Evolutionary conservation across 2,113 vertebrate genomes (phyloP).

Genomic region (Strigops habroptila): DNA sequence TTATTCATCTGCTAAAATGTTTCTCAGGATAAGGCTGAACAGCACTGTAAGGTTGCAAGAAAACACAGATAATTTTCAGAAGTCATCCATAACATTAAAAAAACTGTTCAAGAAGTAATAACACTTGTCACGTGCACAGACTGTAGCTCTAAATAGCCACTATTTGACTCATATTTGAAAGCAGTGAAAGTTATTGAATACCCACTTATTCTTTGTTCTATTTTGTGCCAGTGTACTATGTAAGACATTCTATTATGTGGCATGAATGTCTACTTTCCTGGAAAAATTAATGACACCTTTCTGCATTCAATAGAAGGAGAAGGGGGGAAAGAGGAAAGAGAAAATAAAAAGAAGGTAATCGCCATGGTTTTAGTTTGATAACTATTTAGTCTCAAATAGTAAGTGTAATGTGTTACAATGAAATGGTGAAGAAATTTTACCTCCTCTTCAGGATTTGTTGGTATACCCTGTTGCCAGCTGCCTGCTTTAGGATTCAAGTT

Average conservation of each 20-base stretch:
- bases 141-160: background rate
- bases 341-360: background rate
- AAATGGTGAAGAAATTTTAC: background rate
- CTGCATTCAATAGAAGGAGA: background rate
- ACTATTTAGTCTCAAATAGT: background rate
- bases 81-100: background rate
- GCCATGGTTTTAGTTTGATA: background rate
- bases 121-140: background rate
- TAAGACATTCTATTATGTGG: background rate
- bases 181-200: background rate
- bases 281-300: background rate
- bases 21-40: background rate
- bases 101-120: background rate
- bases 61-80: background rate
- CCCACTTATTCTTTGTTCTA: background rate
- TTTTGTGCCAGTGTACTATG: background rate
- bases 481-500: background rate
- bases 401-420: background rate
- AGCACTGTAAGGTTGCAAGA: background rate
- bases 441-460: background rate
- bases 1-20: background rate
- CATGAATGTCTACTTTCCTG: background rate
- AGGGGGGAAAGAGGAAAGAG: rapidly evolving
- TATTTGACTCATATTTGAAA: background rate
- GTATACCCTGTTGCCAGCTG: background rate